phyloP scores from a whole-genome alignment of 2,888 invertebrate species.

The Apamea crenata region DNA sequence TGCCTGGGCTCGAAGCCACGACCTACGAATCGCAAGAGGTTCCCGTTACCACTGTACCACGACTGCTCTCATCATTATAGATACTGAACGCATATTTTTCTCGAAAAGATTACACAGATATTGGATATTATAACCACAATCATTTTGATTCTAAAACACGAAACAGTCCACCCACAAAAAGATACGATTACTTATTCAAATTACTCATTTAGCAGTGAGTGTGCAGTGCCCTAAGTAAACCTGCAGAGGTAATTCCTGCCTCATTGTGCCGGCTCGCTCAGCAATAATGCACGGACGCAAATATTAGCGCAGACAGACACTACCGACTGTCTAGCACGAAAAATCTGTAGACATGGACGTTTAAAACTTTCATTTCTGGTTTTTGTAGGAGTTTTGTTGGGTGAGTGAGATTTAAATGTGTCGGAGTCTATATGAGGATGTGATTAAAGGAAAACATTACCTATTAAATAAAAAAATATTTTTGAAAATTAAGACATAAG shows the following conservation, averaged over 20 bases:
- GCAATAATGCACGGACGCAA: slow-evolving; percentile 88
- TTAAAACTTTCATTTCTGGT: slow-evolving; percentile 71
- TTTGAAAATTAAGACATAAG: not conserved
- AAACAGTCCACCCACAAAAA: not conserved
- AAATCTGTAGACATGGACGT: slow-evolving; percentile 73
- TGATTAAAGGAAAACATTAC: not conserved
- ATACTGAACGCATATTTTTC: not conserved
- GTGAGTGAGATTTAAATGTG: not conserved
- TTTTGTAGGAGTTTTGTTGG: slow-evolving; percentile 14
- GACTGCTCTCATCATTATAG: not conserved
- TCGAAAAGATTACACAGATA: not conserved
- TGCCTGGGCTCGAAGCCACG: not conserved
- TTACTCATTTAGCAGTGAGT: slow-evolving; percentile 47
- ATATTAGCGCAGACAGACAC: slow-evolving; percentile 88
- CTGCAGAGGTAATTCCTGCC: slow-evolving; percentile 79
- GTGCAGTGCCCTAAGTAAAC: slow-evolving; percentile 55
- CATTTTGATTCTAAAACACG: not conserved
- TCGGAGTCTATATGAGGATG: not conserved
- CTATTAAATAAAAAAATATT: not conserved
- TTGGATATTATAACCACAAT: too few relatives aligned
- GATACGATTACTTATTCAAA: slow-evolving; percentile 40
- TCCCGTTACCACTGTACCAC: too few relatives aligned
- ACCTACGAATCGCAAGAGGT: not conserved
- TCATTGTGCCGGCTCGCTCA: slow-evolving; percentile 81
- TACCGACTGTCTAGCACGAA: slow-evolving; percentile 76